Conservation (phyloP, 2,888 invertebrate species). For the Epistrophe eligans region DNA sequence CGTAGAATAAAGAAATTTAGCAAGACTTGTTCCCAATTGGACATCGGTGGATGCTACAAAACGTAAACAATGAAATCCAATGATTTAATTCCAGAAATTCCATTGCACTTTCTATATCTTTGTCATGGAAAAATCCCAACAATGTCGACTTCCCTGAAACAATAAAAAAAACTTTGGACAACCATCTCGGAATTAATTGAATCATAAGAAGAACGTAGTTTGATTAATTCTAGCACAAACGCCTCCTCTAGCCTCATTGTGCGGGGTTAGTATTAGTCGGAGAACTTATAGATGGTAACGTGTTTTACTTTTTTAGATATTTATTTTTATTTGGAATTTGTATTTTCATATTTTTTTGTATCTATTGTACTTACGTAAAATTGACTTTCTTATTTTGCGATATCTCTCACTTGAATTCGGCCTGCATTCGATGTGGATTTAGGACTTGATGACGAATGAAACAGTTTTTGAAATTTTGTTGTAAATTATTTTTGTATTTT, state of each 20-base stretch:
- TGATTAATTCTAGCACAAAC: slow-evolving; percentile 52
- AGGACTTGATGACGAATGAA: slow-evolving; percentile 37
- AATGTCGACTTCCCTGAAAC: not conserved
- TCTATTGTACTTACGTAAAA: slow-evolving; percentile 72
- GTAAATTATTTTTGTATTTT: slow-evolving; percentile 49
- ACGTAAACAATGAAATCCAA: slow-evolving; percentile 56
- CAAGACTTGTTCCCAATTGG: slow-evolving; percentile 11
- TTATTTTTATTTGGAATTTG: slow-evolving; percentile 28
- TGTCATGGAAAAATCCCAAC: slow-evolving; percentile 4
- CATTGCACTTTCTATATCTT: slow-evolving; percentile 38
- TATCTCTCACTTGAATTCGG: slow-evolving; percentile 29
- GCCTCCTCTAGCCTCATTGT: not conserved
- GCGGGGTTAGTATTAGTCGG: not conserved
- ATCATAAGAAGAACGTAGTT: slow-evolving; percentile 43
- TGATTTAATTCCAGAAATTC: slow-evolving; percentile 29
- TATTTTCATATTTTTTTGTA: slow-evolving; percentile 22
- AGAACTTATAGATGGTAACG: slow-evolving; percentile 14
- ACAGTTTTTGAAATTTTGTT: slow-evolving; percentile 39
- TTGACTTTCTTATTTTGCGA: slow-evolving; percentile 46
- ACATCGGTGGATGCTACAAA: not conserved
- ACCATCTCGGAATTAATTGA: slow-evolving; percentile 49
- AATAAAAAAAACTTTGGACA: slow-evolving; percentile 10
- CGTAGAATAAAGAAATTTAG: slow-evolving; percentile 24
- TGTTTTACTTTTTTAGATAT: slow-evolving; percentile 18
- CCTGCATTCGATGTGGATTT: slow-evolving; percentile 41